phyloP scores from a whole-genome alignment of 1,140 invertebrate species.

The Triops longicaudatus region DNA sequence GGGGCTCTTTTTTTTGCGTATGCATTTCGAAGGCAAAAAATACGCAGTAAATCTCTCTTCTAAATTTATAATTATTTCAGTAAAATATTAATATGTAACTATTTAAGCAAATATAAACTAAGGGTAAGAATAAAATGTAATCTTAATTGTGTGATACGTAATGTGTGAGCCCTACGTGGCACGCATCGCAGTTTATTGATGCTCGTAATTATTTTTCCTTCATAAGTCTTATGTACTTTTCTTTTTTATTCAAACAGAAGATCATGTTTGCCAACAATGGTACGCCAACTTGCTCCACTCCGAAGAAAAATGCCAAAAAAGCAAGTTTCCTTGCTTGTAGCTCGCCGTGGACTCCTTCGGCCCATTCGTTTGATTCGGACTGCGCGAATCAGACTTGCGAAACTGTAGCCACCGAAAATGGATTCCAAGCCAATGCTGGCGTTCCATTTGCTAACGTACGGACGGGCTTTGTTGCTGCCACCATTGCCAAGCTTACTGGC shows the following conservation, averaged over 20 bases:
- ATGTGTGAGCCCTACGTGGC: too few species aligned
- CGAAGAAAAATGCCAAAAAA: background rate
- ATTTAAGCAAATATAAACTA: too few species aligned
- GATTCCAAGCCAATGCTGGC: background rate
- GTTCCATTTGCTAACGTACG: background rate
- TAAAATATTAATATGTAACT: too few species aligned
- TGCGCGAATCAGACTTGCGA: background rate
- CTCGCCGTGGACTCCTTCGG: background rate
- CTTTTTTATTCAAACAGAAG: background rate
- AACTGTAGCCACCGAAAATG: background rate
- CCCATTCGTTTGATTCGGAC: background rate
- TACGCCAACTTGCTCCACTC: background rate
- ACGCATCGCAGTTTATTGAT: too few species aligned
- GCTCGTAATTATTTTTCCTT: background rate
- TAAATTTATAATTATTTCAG: too few species aligned
- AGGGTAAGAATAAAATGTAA: too few species aligned
- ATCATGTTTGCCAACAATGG: background rate
- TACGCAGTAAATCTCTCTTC: too few species aligned
- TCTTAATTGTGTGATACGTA: too few species aligned
- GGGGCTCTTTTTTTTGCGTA: too few species aligned
- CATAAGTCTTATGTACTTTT: background rate
- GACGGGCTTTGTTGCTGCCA: background rate
- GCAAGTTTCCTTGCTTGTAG: background rate
- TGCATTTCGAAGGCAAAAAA: too few species aligned
- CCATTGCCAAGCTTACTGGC: background rate